Base-by-base conservation (phyloP, 2,888 invertebrate genomes). In the Polymixis lichenea region DNA sequence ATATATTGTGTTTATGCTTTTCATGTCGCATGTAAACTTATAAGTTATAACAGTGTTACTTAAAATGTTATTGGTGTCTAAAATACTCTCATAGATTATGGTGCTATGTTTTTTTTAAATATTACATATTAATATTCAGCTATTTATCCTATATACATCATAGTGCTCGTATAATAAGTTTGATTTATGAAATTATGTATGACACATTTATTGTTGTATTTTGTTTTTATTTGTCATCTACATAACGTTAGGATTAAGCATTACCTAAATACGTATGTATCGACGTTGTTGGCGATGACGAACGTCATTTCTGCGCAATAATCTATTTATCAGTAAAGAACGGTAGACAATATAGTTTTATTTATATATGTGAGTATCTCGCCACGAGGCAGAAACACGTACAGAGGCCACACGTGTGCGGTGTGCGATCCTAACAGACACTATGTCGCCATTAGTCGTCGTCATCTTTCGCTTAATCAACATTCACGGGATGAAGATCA, bases 341-440 rank as follows among this genome's bases (percentile, higher is more conserved):
- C 71, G 71, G 72, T 74, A 77, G 72, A 86, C 75, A 83, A 81
- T 84, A 56, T 82, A 83, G 80, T 85, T 86, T 76, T 85, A 86
- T 82, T 62, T 82, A 82, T 78, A 78, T 56, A 71, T 76, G 43
- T 85, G 77, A 32, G 56, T 73, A 80, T 58, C 80, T 77, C 72
- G 82, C 82, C 90, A 90, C 90, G 91, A 90, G 91, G 88, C 89
- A 72, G 73, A 72, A 61, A 72, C 77, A 86, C 82, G 80, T 77
- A 84, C 56, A 73, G 60, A 78, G 28, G 60, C 79, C 77, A 88
- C 90, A 89, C 89, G 89, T 91, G 90, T 87, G 81, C 49, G 69
- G 89, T 91, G 90, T 87, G 80, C 51, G 67, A 72, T 82, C 79
- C 77, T 85, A 62, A 68, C 86, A 91, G 91, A 91, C 91, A 82